phyloP scores from a whole-genome alignment of 2,888 invertebrate genomes.

The Geotrupes spiniger region DNA sequence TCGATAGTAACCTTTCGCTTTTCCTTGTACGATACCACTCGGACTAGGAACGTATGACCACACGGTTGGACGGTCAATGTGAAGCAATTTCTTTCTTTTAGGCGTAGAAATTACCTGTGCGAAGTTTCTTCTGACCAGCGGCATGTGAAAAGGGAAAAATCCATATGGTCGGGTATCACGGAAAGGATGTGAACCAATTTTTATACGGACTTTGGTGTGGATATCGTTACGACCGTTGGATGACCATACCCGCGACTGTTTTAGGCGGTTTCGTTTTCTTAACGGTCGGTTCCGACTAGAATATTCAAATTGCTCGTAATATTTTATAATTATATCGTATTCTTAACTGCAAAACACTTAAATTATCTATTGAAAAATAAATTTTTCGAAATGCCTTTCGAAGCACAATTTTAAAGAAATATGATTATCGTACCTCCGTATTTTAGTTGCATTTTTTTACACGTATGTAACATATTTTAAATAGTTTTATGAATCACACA shows the following conservation, averaged over 20 bases:
- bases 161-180: conserved; percentile 9
- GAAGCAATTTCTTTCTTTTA: conserved; percentile 1
- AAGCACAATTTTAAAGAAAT: too few species aligned
- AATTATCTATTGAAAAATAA: too few species aligned
- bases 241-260: neutral
- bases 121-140: conserved; percentile 18
- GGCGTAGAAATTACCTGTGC: conserved; percentile 11
- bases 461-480: too few species aligned
- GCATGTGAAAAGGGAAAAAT: conserved; percentile 16
- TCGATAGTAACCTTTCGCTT: too few species aligned
- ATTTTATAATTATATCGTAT: too few species aligned
- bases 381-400: too few species aligned
- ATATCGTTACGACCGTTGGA: neutral
- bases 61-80: conserved; percentile 14
- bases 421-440: too few species aligned
- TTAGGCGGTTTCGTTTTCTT: neutral
- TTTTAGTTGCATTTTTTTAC: too few species aligned
- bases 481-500: too few species aligned
- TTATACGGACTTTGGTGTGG: conserved; percentile 1
- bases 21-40: neutral
- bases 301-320: too few species aligned
- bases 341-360: too few species aligned
- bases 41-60: conserved; percentile 7
- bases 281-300: neutral
- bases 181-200: conserved; percentile 18